A percentile compares a stretch with the other conserved stretches of the same genome.
Evolutionary conservation across 2,797 vertebrate genomes (phyloP).

Genomic region (Ataeniobius toweri): DNA sequence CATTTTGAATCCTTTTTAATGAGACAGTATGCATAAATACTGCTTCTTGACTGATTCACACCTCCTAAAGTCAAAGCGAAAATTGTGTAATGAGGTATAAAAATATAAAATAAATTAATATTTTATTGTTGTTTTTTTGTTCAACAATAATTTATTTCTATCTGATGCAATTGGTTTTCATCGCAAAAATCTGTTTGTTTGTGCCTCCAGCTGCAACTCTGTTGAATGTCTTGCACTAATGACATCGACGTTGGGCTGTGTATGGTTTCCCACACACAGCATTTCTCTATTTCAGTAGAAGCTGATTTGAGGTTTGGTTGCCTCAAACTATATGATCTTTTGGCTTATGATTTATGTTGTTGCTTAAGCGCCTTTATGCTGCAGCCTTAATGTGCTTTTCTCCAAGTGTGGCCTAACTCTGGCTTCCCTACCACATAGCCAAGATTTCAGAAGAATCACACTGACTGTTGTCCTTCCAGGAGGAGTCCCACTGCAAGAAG

Average conservation of each 20-base stretch:
- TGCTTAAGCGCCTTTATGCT: conserved; percentile 35
- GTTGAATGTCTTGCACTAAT: conserved; percentile 2
- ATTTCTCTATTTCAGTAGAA: conserved; percentile 33
- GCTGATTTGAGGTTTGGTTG: conserved; percentile 32
- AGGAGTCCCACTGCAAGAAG: conserved; percentile 33
- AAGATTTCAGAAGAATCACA: conserved; percentile 46
- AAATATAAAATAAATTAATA: neutral
- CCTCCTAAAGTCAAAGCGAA: neutral
- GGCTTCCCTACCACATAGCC: conserved; percentile 37
- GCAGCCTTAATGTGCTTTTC: conserved; percentile 20
- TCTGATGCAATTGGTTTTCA: neutral
- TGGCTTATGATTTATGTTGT: conserved; percentile 30
- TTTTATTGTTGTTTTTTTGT: neutral
- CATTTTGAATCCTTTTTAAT: neutral
- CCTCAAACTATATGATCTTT: conserved; percentile 29
- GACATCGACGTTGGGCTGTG: conserved; percentile 31
- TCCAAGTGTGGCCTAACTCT: conserved; percentile 33
- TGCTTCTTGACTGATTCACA: neutral
- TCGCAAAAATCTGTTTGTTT: neutral
- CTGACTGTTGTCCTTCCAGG: conserved; percentile 54
- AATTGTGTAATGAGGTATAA: neutral
- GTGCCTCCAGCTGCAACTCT: conserved; percentile 1
- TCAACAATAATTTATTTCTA: neutral
- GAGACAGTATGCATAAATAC: neutral
- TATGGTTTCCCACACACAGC: conserved; percentile 28